A percentile compares a stretch with the other conserved stretches of the same genome.
These are phyloP conservation scores for Lerista edwardsae DNA, from an alignment of 2,797 vertebrate species.

Conservation along the genomic window DNA sequence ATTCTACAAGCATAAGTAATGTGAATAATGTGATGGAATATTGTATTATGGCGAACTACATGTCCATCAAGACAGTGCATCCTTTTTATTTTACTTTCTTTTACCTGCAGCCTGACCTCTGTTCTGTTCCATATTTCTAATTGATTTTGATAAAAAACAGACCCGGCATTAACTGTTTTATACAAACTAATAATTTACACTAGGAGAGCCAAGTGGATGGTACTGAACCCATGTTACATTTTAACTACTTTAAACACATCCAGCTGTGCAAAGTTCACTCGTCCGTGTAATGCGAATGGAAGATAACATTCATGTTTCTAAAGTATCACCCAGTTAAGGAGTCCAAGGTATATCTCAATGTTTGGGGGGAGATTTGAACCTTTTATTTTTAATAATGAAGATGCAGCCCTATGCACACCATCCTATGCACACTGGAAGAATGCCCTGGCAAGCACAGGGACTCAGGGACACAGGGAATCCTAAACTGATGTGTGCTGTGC, in stretches of 20 bases:
- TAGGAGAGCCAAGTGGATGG: constrained; percentile 87
- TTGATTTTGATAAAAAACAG: constrained; percentile 86
- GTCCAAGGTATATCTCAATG: not conserved
- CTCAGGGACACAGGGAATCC: too few species aligned
- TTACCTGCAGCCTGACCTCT: constrained; percentile 57
- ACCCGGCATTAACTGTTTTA: constrained; percentile 82
- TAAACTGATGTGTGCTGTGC: too few species aligned
- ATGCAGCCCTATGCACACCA: too few species aligned
- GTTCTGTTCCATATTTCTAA: constrained; percentile 72
- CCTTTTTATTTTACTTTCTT: constrained; percentile 56
- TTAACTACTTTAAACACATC: constrained; percentile 87
- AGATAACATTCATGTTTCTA: constrained; percentile 12
- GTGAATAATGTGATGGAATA: not conserved
- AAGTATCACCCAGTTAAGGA: constrained; percentile 23
- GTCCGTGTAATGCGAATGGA: constrained; percentile 33
- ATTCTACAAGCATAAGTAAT: not conserved
- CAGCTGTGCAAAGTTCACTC: constrained; percentile 85
- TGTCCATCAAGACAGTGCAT: constrained; percentile 22
- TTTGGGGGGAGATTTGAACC: not conserved
- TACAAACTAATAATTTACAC: constrained; percentile 84
- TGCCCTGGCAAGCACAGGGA: too few species aligned
- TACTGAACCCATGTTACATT: constrained; percentile 85
- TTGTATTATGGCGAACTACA: constrained; percentile 15
- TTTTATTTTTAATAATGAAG: not conserved
- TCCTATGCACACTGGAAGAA: too few species aligned